phyloP scores from a whole-genome alignment of 2,797 vertebrate genomes.

The Caiman crocodilus region DNA sequence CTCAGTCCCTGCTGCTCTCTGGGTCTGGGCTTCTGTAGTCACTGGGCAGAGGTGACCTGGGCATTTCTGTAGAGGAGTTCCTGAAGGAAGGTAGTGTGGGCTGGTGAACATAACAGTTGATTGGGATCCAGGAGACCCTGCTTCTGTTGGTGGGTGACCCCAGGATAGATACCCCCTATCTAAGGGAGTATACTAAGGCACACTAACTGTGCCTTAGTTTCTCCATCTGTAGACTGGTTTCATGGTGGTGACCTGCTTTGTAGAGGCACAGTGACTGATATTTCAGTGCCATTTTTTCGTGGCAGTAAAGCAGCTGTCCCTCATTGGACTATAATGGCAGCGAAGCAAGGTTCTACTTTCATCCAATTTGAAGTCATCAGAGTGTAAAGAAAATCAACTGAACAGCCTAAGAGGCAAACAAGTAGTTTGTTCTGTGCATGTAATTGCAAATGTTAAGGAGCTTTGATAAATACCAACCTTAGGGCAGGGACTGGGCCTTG shows the following conservation, averaged over 20 bases:
- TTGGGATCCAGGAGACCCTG: background rate
- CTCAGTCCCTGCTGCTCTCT: too few relatives aligned
- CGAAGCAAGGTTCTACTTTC: accelerated
- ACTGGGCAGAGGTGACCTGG: too few relatives aligned
- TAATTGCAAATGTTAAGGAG: background rate
- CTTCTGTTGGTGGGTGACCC: background rate
- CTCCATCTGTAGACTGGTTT: background rate
- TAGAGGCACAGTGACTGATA: accelerated
- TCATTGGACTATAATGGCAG: accelerated
- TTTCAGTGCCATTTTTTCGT: background rate
- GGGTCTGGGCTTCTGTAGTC: too few relatives aligned
- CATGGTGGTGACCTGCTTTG: background rate
- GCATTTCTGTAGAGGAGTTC: too few relatives aligned
- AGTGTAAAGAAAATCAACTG: background rate
- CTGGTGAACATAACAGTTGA: too few relatives aligned
- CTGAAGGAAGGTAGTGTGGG: too few relatives aligned
- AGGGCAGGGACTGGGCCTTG: background rate
- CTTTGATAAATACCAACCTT: background rate
- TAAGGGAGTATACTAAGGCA: accelerated
- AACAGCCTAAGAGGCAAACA: accelerated
- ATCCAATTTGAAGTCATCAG: background rate
- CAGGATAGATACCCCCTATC: background rate
- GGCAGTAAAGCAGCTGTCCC: background rate
- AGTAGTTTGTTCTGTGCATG: accelerated
- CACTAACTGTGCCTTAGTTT: background rate